Base-by-base conservation (phyloP, 2,113 vertebrate genomes). In the Ploceus nigricollis region DNA sequence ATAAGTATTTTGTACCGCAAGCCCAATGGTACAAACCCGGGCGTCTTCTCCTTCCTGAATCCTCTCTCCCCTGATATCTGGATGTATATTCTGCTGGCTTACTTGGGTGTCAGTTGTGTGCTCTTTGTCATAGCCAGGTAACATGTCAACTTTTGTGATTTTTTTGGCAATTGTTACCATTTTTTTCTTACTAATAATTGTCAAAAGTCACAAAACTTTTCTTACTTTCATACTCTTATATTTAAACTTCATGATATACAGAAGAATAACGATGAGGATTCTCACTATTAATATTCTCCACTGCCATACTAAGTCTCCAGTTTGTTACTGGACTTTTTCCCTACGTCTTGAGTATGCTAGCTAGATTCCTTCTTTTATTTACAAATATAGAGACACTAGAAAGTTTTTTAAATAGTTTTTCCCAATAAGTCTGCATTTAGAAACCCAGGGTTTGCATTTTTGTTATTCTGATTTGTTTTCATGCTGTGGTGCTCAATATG, bases 121-220 rank as follows among this genome's bases (percentile, higher is more conserved):
- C 99, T 99, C 99, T 99, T 99, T 99, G 99, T 99, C 99, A 99
- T 99, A 99, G 99, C 99, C 99, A 99, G 99, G 99, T 99, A 99
- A 99, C 99, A 99, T 99, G 98, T 97, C 98, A 98, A 98, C 97
- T 98, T 97, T 98, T 98, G 98, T 97, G 97, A 98, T 98, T 98
- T 96, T 97, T 98, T 98, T 98, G 98, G 98, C 98, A 98, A 98
- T 98, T 98, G 98, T 98, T 98, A 98, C 68, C 61, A 96, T 73
- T 44, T 96, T 96, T 95, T 97, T 93, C 94, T 96, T 92, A 97
- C 94, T 97, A 98, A 98, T 98, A 97, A 98, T 98, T 98, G 98
- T 98, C 98, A 98, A 98, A 98, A 98, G 98, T 98, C 98, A 98
- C 98, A 98, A 98, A 97, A 90, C 30, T 15, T 96, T 97, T 97